Percentiles rank a stretch among this genome's conserved stretches.
Conservation (phyloP, 2,797 vertebrate species). For the Ciconia nigra region DNA sequence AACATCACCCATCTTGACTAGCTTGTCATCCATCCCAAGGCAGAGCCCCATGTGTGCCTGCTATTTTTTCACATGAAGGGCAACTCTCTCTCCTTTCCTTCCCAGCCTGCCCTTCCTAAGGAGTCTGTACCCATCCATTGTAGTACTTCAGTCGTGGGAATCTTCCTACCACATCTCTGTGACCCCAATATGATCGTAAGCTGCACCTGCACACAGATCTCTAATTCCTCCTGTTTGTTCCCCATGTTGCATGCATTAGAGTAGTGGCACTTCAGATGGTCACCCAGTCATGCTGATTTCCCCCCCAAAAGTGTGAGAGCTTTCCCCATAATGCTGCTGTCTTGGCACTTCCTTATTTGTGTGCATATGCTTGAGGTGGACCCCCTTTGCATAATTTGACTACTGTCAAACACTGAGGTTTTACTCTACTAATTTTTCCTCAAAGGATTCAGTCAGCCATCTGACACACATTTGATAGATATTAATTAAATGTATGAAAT, state of each 20-base stretch:
- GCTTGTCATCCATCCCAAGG: background rate
- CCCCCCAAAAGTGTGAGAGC: background rate
- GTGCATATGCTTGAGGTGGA: background rate
- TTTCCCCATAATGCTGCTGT: background rate
- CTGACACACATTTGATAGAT: conserved; percentile 53
- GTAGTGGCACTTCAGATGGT: background rate
- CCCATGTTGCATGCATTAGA: background rate
- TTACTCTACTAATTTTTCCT: conserved; percentile 12
- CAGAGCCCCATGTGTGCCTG: background rate
- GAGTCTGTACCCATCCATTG: background rate
- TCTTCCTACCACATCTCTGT: background rate
- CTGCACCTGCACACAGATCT: background rate
- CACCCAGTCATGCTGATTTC: background rate
- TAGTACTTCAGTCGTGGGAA: background rate
- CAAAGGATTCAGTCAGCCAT: conserved; percentile 6
- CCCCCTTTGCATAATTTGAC: background rate
- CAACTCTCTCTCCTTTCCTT: background rate
- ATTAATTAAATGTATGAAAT: conserved; percentile 48
- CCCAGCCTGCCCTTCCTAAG: background rate
- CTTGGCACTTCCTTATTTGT: background rate
- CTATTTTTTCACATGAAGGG: background rate
- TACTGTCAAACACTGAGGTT: background rate
- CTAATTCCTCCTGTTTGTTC: background rate
- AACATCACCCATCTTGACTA: background rate
- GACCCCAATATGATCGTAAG: background rate